These are phyloP conservation scores for Eupithecia tripunctaria DNA, from an alignment of 2,888 invertebrate genomes.

Conservation along the genomic window DNA sequence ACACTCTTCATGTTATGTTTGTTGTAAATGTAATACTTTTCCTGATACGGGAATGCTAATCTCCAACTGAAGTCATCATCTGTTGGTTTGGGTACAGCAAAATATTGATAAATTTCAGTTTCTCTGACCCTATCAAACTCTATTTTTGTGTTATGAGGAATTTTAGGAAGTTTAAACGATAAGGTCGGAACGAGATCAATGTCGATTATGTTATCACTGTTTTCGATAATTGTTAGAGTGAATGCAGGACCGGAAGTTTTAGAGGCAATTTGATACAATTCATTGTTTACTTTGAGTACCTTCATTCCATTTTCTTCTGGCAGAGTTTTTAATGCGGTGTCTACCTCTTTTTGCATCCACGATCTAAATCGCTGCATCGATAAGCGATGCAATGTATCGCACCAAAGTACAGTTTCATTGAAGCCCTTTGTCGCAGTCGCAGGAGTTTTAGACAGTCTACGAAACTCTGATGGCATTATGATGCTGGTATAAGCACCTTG, in stretches of 20 bases:
- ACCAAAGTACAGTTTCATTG: constrained; percentile 61
- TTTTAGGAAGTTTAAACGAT: constrained; percentile 57
- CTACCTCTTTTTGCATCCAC: constrained; percentile 68
- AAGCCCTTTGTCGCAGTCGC: constrained; percentile 58
- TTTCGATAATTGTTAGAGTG: constrained; percentile 59
- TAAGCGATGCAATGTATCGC: constrained; percentile 55
- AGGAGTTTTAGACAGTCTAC: constrained; percentile 58
- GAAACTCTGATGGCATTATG: constrained; percentile 66
- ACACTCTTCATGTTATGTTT: constrained; percentile 64
- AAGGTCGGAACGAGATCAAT: constrained; percentile 69
- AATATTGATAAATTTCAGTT: constrained; percentile 55
- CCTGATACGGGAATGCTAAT: constrained; percentile 67
- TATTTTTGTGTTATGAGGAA: constrained; percentile 54
- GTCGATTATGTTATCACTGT: constrained; percentile 58
- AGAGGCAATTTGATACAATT: constrained; percentile 52
- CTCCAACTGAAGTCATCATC: constrained; percentile 64
- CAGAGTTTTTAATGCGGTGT: constrained; percentile 56
- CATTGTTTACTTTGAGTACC: constrained; percentile 52
- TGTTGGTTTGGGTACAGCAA: constrained; percentile 67
- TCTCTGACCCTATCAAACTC: constrained; percentile 52
- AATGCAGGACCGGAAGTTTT: constrained; percentile 67
- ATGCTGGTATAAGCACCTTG: constrained; percentile 58
- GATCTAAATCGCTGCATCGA: constrained; percentile 58
- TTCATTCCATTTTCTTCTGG: constrained; percentile 54
- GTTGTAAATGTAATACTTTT: constrained; percentile 56